Percentiles rank a stretch among this genome's conserved stretches.
Conservation (phyloP, 2,888 invertebrate genomes). For the Hirtodrosophila alboralis region DNA sequence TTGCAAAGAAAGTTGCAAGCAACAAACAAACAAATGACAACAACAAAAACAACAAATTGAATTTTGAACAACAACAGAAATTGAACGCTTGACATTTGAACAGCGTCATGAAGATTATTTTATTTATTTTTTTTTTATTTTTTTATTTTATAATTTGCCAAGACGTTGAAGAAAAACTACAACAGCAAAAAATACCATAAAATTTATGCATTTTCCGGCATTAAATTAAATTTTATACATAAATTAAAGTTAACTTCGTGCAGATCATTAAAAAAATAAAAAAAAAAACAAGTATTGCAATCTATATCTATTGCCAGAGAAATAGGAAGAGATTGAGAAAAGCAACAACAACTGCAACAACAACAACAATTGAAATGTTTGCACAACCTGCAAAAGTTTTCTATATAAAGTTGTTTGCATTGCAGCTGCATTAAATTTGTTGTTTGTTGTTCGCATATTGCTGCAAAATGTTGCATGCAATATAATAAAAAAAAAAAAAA, state of each 20-base stretch:
- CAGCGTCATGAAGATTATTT: constrained; percentile 22
- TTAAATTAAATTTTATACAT: constrained; percentile 78
- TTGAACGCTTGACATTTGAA: constrained; percentile 57
- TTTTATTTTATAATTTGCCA: constrained; percentile 15
- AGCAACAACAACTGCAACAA: constrained; percentile 17
- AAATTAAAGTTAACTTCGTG: constrained; percentile 79
- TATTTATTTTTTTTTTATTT: constrained; percentile 6
- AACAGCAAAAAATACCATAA: constrained; percentile 21
- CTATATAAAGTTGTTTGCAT: constrained; percentile 48
- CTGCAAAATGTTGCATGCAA: constrained; percentile 60
- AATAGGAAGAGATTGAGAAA: constrained; percentile 26
- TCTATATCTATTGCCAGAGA: constrained; percentile 8
- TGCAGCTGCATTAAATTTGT: constrained; percentile 61
- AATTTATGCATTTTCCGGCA: constrained; percentile 77
- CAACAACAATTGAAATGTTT: constrained; percentile 42
- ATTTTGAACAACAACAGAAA: constrained; percentile 31
- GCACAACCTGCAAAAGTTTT: constrained; percentile 53
- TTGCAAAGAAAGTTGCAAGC: constrained; percentile 49
- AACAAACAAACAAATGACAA: constrained; percentile 14
- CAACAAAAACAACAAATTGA: constrained; percentile 11
- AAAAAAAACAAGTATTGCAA: constrained; percentile 11
- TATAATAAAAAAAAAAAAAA: too few species aligned
- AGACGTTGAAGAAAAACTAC: constrained; percentile 13
- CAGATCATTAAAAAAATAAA: constrained; percentile 71
- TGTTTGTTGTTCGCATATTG: constrained; percentile 44